Evolutionary conservation across 1,140 invertebrate genomes (phyloP).

Genomic region (Drosophila lowei): DNA sequence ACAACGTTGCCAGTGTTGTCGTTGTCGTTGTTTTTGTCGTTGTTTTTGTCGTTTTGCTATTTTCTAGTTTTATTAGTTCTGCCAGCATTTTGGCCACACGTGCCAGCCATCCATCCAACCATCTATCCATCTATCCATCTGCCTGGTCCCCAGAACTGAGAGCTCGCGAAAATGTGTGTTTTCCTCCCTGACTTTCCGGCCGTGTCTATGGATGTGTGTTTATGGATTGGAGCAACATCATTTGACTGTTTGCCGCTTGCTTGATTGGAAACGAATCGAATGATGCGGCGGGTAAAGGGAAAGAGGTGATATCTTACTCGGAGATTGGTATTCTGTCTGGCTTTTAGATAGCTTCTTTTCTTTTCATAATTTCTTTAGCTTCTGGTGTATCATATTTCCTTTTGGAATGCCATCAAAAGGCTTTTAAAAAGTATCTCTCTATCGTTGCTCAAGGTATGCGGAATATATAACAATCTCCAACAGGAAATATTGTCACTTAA

Average conservation of each 20-base stretch:
- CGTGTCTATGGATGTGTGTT: conserved; percentile 24
- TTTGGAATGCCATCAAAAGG: conserved; percentile 31
- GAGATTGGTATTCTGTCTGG: too few relatives aligned
- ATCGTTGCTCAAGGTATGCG: not conserved
- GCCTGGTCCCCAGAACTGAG: conserved; percentile 14
- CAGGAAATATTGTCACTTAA: too few relatives aligned
- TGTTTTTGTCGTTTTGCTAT: conserved; percentile 23
- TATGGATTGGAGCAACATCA: conserved; percentile 65
- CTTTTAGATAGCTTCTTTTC: too few relatives aligned
- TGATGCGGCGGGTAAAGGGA: not conserved
- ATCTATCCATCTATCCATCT: conserved; percentile 15
- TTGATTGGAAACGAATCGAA: conserved; percentile 34
- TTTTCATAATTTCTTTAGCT: conserved; percentile 7
- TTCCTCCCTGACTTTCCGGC: conserved; percentile 31
- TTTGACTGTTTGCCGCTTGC: conserved; percentile 49
- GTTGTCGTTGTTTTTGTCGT: conserved; percentile 14
- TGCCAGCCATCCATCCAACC: conserved; percentile 70
- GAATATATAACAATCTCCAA: too few relatives aligned
- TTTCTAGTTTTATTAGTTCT: conserved; percentile 72
- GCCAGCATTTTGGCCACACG: conserved; percentile 76
- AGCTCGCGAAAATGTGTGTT: conserved; percentile 41
- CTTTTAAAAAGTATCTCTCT: conserved; percentile 22
- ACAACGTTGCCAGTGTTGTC: conserved; percentile 53
- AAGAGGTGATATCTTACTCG: too few relatives aligned
- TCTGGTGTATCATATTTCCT: conserved; percentile 25